Conservation (phyloP, 2,113 vertebrate genomes). For the Emydocephalus ijimae region DNA sequence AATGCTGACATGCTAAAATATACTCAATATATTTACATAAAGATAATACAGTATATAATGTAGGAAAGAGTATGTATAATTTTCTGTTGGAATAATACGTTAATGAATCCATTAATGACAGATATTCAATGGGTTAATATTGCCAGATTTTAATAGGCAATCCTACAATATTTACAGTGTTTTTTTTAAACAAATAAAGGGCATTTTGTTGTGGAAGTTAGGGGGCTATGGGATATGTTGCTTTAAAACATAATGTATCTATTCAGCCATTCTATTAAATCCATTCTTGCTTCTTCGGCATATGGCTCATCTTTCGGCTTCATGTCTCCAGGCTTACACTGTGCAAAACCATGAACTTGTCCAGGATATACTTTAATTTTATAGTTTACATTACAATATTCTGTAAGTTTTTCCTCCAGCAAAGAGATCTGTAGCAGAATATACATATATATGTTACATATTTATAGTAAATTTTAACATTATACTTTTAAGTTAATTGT, state of each 20-base stretch:
- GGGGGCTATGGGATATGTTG: background rate
- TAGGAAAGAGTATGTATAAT: background rate
- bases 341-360: constrained; percentile 90
- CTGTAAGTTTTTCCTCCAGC: constrained; percentile 79
- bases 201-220: background rate
- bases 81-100: background rate
- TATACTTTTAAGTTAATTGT: background rate
- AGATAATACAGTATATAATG: background rate
- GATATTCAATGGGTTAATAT: background rate
- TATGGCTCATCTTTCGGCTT: constrained; percentile 75
- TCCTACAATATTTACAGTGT: background rate
- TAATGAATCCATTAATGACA: background rate
- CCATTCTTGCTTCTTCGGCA: constrained; percentile 83
- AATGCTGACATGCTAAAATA: background rate
- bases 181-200: background rate
- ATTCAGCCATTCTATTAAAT: constrained; percentile 86
- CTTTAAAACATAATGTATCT: constrained; percentile 67
- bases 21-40: background rate
- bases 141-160: background rate
- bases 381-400: constrained; percentile 79
- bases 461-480: background rate
- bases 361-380: constrained; percentile 87
- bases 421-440: constrained; percentile 68
- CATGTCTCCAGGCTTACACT: constrained; percentile 85
- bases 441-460: background rate